Conservation (phyloP, 1,140 invertebrate genomes). For the Pteromalus puparum region DNA sequence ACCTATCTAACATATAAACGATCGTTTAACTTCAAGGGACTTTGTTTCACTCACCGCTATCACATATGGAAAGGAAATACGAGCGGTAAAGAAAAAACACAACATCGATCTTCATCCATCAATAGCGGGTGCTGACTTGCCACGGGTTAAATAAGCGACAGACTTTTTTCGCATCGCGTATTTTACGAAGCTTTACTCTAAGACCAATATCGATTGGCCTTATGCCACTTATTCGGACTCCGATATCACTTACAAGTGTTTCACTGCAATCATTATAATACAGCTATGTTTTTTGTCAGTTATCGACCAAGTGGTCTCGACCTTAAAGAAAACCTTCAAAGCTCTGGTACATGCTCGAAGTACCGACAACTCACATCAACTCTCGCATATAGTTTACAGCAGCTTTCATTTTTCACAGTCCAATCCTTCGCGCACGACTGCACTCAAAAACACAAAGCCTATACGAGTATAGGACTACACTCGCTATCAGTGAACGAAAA, state of each 20-base stretch:
- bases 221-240: constrained; percentile 35
- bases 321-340: too few relatives aligned
- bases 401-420: neutral
- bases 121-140: constrained; percentile 58
- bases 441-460: neutral
- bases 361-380: too few relatives aligned
- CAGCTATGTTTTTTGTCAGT: too few relatives aligned
- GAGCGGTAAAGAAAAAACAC: constrained; percentile 54
- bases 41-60: too few relatives aligned
- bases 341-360: too few relatives aligned
- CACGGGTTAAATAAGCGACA: constrained; percentile 27
- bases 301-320: too few relatives aligned
- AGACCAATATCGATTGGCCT: constrained; percentile 59
- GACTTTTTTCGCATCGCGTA: constrained; percentile 51
- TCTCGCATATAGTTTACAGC: too few relatives aligned
- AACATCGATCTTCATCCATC: constrained; percentile 74
- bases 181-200: constrained; percentile 59
- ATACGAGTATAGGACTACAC: too few relatives aligned
- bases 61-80: constrained; percentile 31
- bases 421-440: neutral
- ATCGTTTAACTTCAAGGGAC: too few relatives aligned
- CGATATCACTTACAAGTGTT: too few relatives aligned
- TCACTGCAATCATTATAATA: too few relatives aligned
- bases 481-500: neutral
- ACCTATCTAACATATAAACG: too few relatives aligned